phyloP scores from a whole-genome alignment of 2,888 invertebrate genomes.

The Catocala sponsa region DNA sequence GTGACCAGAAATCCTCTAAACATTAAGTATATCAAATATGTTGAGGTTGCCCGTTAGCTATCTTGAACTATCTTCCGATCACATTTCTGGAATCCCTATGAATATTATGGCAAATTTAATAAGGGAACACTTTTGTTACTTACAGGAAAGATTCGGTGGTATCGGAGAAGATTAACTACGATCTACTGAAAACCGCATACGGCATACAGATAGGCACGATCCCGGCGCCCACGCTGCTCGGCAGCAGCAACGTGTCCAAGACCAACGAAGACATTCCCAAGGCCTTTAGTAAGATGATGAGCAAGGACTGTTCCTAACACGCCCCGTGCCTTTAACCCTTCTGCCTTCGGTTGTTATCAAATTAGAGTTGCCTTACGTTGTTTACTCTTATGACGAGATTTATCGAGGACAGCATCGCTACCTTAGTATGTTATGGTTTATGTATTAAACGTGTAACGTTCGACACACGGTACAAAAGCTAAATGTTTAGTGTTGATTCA shows the following conservation, averaged over 20 bases:
- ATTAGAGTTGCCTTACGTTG: constrained; percentile 61
- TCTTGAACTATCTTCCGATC: too few relatives aligned
- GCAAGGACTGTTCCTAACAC: constrained; percentile 79
- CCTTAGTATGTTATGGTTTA: constrained; percentile 32
- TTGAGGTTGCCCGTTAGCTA: too few relatives aligned
- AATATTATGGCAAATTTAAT: too few relatives aligned
- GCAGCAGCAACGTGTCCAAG: constrained; percentile 91
- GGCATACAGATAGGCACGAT: constrained; percentile 91
- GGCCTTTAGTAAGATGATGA: constrained; percentile 90
- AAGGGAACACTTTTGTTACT: constrained; percentile 19
- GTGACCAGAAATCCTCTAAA: too few relatives aligned
- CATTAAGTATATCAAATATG: too few relatives aligned
- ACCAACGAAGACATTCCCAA: constrained; percentile 95
- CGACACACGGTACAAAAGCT: constrained; percentile 36
- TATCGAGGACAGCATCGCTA: constrained; percentile 29
- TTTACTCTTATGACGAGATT: constrained; percentile 47
- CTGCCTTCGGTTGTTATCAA: constrained; percentile 44
- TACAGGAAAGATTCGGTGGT: constrained; percentile 96
- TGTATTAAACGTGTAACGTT: constrained; percentile 30
- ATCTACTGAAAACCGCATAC: constrained; percentile 93
- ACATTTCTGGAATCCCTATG: too few relatives aligned
- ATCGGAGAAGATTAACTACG: constrained; percentile 96
- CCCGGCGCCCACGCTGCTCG: constrained; percentile 93
- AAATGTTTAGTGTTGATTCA: constrained; percentile 35
- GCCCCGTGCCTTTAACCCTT: constrained; percentile 37